A percentile compares a stretch with the other conserved stretches of the same genome.
Evolutionary conservation across 2,797 vertebrate species (phyloP).

Genomic region (Falco berigora): DNA sequence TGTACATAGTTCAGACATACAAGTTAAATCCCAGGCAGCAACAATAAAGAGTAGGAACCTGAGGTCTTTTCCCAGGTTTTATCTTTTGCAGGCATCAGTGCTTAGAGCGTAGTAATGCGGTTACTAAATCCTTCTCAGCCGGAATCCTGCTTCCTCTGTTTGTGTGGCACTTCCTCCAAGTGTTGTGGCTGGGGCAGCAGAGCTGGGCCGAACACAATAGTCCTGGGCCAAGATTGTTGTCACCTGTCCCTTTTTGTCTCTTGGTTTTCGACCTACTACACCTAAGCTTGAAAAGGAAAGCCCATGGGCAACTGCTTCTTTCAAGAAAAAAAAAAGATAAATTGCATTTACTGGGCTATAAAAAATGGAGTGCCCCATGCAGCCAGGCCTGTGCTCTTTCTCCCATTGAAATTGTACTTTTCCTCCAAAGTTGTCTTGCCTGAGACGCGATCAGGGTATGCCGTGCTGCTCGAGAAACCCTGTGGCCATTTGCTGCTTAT

Average conservation of each 20-base stretch:
- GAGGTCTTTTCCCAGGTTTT: constrained; percentile 87
- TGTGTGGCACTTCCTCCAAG: constrained; percentile 93
- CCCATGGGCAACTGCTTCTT: background rate
- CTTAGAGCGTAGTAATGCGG: constrained; percentile 71
- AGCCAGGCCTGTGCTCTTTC: background rate
- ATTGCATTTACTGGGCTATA: background rate
- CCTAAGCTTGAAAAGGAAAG: background rate
- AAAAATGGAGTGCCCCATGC: background rate
- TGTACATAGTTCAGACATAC: constrained; percentile 71
- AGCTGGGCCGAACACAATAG: constrained; percentile 45
- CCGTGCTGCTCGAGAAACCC: background rate
- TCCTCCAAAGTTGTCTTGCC: background rate
- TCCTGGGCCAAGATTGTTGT: constrained; percentile 49
- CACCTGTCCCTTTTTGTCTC: constrained; percentile 72
- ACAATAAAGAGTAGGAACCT: constrained; percentile 81
- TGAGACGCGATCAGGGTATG: accelerated
- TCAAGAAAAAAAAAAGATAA: background rate
- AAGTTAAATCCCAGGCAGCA: constrained; percentile 72
- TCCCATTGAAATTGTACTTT: background rate
- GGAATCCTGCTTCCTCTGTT: constrained; percentile 93
- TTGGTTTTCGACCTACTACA: background rate
- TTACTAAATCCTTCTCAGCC: constrained; percentile 81
- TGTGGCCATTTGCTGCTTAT: background rate
- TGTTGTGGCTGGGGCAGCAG: constrained; percentile 78
- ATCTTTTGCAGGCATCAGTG: constrained; percentile 87